Base-by-base conservation (phyloP, 23 tunicate genomes). In the Aplidium turbinatum region DNA sequence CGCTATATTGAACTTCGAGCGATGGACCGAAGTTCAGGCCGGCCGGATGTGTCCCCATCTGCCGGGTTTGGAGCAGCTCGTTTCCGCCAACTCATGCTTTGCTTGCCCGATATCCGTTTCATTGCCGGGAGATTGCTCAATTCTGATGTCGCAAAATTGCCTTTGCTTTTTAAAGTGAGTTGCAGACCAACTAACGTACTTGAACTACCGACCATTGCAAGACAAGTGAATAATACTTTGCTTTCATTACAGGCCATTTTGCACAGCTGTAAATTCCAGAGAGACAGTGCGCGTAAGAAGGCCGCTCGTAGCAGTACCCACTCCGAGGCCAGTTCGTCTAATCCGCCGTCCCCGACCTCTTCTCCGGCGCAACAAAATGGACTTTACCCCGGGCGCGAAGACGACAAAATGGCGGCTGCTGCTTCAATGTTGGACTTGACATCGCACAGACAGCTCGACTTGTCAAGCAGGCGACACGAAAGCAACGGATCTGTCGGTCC, bases 211-310 rank as follows among this genome's bases (percentile, higher is more conserved):
- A 16, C 61, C n/a, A 21, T 54, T 20, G 61, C 6, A 16, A 16
- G n/a, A 54, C 19, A 54, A 11, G 6, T 11, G n/a, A 20, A 6
- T 11, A n/a, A 11, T 13, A n/a, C n/a, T n/a, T n/a, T n/a, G n/a
- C n/a, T n/a, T n/a, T 35, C 33, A 23, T 70, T 78, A 23, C 81
- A 86, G 94, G 94, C 94, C 16, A 79, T 86, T 28, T 32, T 86
- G 50, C 94, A 86, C 80, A 86, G 85, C 0, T 86, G 94, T 76
- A 79, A 79, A 50, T 69, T 86, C 23, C 94, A 86, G 42, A 79
- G 64, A 33, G 76, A 58, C 4, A 85, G 80, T 51, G 66, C 94
- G 20, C 54, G 48, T 38, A 85, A 76, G 16, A 47, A 68, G 1
- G 82, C 73, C 11, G 63, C 62, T 3, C 51, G 22, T 66, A 51